Evolutionary conservation across 1,140 invertebrate species (phyloP), one percentile per base, ranked within the genome.

Genomic region (Rhynchophorus ferrugineus): DNA sequence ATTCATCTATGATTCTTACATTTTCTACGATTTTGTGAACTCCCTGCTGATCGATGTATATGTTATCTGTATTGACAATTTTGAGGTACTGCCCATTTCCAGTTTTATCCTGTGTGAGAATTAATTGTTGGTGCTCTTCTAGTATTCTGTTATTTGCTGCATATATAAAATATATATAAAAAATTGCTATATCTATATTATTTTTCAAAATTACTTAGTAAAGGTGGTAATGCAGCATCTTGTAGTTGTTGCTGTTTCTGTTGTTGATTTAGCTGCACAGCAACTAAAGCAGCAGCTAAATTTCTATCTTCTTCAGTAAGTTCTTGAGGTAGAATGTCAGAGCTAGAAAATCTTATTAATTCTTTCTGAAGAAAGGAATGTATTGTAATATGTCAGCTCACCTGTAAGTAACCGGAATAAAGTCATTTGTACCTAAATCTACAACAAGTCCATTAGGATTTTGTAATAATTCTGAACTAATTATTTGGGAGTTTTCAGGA

Each of bases 261-360:
- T 50, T 73, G 72, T 42, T 75, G 72, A 44, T 69, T 73, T n/a
- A 75, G 63, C 49, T 77, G 74, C 1, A 75, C 74, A 17, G 73
- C 74, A 38, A 75, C 73, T 46, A 77, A 61, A 36, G 74, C 73
- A 18, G 73, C 71, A 37, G 73, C 73, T 38, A 76, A 60, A 58
- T 71, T 69, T 44, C 73, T 59, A 56, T 76, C 74, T 52, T 75
- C 74, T 51, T 77, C 74, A 11, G 72, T 74, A 42, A 75, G 61
- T 52, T 70, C 66, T 44, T 70, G 67, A 11, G 60, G 54, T 3
- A 69, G 46, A 13, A 70, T 54, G 20, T 69, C 68, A 7, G 68
- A 64, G 34, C 64, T 51, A 57, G 24, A 35, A 18, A 1, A 44
- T 16, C 11, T 19, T 3, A 9, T 19, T 21, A 33, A 13, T 5